Percentiles rank a stretch among this genome's conserved stretches.
Evolutionary conservation across 2,113 vertebrate genomes (phyloP).

Genomic region (Elachura formosa): DNA sequence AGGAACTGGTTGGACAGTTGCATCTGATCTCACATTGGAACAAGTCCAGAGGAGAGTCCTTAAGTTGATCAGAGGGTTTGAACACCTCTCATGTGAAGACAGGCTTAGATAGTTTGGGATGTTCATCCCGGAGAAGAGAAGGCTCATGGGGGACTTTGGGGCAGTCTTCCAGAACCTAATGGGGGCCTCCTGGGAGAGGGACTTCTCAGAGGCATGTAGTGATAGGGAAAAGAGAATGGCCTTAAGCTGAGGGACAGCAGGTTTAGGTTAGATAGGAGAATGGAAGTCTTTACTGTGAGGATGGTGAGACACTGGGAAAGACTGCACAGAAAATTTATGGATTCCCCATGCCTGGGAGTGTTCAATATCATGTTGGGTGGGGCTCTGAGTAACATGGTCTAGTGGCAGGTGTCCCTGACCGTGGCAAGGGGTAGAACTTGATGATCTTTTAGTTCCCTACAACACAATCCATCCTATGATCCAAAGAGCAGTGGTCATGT

Average conservation of each 20-base stretch:
- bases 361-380: not conserved
- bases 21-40: not conserved
- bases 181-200: not conserved
- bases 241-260: not conserved
- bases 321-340: not conserved
- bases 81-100: not conserved
- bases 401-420: accelerated
- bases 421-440: not conserved
- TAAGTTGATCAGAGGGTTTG: not conserved
- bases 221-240: not conserved
- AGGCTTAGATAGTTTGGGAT: not conserved
- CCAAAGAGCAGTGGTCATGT: not conserved
- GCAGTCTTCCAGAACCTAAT: not conserved
- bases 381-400: not conserved
- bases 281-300: not conserved
- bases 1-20: not conserved
- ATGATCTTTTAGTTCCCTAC: not conserved
- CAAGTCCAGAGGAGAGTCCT: not conserved
- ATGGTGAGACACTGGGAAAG: not conserved
- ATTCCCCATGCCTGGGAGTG: not conserved
- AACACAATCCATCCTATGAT: not conserved
- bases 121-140: not conserved
- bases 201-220: not conserved
- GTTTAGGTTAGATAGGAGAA: not conserved
- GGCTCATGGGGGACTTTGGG: not conserved